phyloP scores from a whole-genome alignment of 1,140 invertebrate species.

The Aphis gossypii region DNA sequence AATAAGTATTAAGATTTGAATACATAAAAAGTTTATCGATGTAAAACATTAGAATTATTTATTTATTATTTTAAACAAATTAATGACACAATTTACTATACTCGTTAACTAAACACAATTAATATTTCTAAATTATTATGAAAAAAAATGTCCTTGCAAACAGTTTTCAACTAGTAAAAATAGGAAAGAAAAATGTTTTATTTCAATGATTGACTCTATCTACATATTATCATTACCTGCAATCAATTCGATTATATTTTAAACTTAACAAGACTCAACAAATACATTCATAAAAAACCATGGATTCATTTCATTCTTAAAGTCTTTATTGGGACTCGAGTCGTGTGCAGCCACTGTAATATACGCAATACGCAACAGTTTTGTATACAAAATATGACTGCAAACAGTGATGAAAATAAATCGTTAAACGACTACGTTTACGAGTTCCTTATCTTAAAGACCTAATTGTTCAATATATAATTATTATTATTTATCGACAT shows the following conservation, averaged over 20 bases:
- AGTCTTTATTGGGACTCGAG: background rate
- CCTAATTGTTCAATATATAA: no score
- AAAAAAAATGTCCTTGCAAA: background rate
- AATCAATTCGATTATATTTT: no score
- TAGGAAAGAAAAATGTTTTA: background rate
- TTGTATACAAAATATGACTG: background rate
- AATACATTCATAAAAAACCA: background rate
- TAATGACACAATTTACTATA: background rate
- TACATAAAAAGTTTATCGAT: background rate
- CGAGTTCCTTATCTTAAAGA: background rate
- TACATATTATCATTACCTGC: no score
- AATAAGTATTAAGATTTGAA: background rate
- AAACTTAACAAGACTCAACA: background rate
- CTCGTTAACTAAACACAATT: background rate
- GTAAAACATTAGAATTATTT: background rate
- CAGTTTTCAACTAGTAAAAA: background rate
- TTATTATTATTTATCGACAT: background rate
- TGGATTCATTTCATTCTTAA: background rate
- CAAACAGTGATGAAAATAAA: background rate
- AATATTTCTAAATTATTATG: background rate
- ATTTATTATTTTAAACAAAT: background rate
- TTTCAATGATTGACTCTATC: background rate
- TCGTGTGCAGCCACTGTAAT: background rate
- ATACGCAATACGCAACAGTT: background rate
- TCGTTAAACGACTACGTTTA: background rate